A percentile compares a stretch with the other conserved stretches of the same genome.
These are phyloP conservation scores for Dysidea cf. avara DNA, from an alignment of 37 sponge, comb jelly and placozoan species.

Conservation along the genomic window DNA sequence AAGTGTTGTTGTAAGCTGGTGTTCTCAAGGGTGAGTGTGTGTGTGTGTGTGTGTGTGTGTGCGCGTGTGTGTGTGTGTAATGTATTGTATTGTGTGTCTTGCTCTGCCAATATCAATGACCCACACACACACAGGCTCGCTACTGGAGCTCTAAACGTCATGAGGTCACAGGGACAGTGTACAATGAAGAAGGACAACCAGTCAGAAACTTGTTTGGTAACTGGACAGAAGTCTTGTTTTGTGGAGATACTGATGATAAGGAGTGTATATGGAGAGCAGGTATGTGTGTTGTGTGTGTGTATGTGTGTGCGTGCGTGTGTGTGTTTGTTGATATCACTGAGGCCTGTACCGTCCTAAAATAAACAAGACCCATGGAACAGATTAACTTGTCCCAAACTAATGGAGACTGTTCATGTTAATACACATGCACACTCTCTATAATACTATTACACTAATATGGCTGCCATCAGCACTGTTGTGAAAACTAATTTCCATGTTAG, in stretches of 20 bases:
- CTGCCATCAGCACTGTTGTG: too few relatives aligned
- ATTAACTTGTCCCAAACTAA: too few relatives aligned
- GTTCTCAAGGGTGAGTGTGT: slow-evolving; percentile 57
- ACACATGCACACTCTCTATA: too few relatives aligned
- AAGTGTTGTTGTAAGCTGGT: slow-evolving; percentile 74
- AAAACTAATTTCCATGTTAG: too few relatives aligned
- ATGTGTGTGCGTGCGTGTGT: not conserved
- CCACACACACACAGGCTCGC: slow-evolving; percentile 48
- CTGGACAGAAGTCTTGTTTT: slow-evolving; percentile 73
- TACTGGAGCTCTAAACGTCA: slow-evolving; percentile 77
- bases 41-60: too few relatives aligned
- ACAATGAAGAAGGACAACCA: slow-evolving; percentile 39
- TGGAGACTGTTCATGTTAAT: too few relatives aligned
- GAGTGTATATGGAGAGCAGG: slow-evolving; percentile 65
- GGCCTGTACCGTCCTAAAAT: too few relatives aligned
- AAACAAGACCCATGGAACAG: too few relatives aligned
- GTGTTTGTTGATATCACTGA: too few relatives aligned
- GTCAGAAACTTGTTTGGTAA: slow-evolving; percentile 65
- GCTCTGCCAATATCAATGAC: not conserved
- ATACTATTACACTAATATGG: too few relatives aligned
- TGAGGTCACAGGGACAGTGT: slow-evolving; percentile 65
- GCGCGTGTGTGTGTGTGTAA: too few relatives aligned
- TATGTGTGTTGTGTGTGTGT: slow-evolving; percentile 3
- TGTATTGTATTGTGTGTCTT: not conserved
- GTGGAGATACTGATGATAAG: slow-evolving; percentile 47